Percentiles rank a stretch among this genome's conserved stretches.
Evolutionary conservation across 64 coral and sea anemone species (phyloP).

Genomic region (Montipora capricornis): DNA sequence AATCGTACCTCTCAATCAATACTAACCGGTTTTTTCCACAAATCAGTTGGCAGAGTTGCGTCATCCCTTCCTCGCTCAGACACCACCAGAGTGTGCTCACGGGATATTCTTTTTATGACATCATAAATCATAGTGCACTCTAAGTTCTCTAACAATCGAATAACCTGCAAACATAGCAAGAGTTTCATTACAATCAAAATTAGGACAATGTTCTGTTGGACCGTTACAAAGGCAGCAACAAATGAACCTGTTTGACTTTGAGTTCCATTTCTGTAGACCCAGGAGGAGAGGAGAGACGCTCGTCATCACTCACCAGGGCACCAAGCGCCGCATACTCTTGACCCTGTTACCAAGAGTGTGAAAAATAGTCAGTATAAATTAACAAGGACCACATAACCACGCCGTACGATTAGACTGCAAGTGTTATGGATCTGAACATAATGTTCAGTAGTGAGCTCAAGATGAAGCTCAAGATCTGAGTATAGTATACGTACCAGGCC

Average conservation of each 20-base stretch:
- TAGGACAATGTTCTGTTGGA: background rate
- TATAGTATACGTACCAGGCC: conserved; percentile 70
- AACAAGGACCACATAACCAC: background rate
- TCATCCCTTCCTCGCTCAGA: conserved; percentile 97
- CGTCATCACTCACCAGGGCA: conserved; percentile 85
- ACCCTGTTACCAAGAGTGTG: conserved; percentile 52
- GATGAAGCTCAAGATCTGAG: background rate
- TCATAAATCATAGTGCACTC: conserved; percentile 98
- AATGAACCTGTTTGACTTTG: conserved; percentile 92
- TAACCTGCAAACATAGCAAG: conserved; percentile 42
- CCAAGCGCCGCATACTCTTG: conserved; percentile 92
- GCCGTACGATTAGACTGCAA: background rate
- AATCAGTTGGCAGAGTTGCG: conserved; percentile 90
- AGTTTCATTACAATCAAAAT: background rate
- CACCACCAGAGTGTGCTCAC: conserved; percentile 96
- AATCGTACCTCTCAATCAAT: no score
- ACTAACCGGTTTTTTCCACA: conserved; percentile 98
- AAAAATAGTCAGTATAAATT: no score
- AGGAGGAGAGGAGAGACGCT: conserved; percentile 89
- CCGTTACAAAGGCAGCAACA: background rate
- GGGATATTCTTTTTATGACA: conserved; percentile 95
- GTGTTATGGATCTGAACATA: no score
- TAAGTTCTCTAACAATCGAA: conserved; percentile 91
- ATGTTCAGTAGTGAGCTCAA: no score
- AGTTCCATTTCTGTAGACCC: conserved; percentile 96